Percentiles rank a stretch among this genome's conserved stretches.
Conservation (phyloP, 2,797 vertebrate species). For the Pseudochromis fuscus region DNA sequence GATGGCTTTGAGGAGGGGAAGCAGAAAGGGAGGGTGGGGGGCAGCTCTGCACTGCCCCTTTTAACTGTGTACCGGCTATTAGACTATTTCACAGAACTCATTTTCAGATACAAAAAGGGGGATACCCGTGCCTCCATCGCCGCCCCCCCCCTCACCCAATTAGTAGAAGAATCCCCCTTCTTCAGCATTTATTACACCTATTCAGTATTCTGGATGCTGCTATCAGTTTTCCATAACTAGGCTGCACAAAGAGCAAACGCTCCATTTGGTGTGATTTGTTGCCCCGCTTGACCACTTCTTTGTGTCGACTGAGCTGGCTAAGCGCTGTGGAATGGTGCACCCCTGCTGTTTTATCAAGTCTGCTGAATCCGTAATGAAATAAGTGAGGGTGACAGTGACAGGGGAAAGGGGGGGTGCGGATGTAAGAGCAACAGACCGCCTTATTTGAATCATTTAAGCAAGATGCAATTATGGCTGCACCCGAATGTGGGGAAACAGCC, state of each 20-base stretch:
- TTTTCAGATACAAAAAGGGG: conserved; percentile 88
- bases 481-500: conserved; percentile 87
- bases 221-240: conserved; percentile 94
- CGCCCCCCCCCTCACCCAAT: conserved; percentile 86
- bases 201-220: conserved; percentile 93
- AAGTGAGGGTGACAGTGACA: conserved; percentile 81
- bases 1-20: conserved; percentile 65
- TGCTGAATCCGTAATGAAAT: conserved; percentile 98
- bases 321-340: conserved; percentile 93
- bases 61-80: conserved; percentile 84
- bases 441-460: conserved; percentile 96
- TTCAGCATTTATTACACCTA: conserved; percentile 97
- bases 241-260: conserved; percentile 92
- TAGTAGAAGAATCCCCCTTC: conserved; percentile 89
- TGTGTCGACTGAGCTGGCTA: conserved; percentile 93
- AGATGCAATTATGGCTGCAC: conserved; percentile 93
- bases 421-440: conserved; percentile 81
- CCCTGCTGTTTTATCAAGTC: conserved; percentile 99
- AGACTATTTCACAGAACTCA: conserved; percentile 86
- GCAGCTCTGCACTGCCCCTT: conserved; percentile 53
- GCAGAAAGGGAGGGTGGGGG: conserved; percentile 1
- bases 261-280: conserved; percentile 99
- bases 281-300: conserved; percentile 97
- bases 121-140: conserved; percentile 84
- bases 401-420: conserved; percentile 48